Percentiles rank a stretch among this genome's conserved stretches.
Conservation (phyloP, 2,888 invertebrate genomes). For the Mycalesis mineus region DNA sequence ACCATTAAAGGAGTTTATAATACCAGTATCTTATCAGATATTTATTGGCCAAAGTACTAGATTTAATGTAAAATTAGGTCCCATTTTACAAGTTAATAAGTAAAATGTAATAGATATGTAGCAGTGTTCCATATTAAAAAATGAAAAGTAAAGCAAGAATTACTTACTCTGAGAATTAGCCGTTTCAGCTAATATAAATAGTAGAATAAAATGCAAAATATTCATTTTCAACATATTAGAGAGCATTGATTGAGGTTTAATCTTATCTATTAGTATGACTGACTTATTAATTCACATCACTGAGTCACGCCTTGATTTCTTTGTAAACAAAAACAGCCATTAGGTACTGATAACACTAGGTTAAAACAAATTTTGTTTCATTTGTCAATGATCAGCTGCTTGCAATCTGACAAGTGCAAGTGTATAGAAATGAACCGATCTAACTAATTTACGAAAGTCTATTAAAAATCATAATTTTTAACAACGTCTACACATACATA, state of each 20-base stretch:
- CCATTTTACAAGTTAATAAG: no score
- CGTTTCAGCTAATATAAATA: constrained; percentile 5
- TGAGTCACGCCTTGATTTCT: neutral
- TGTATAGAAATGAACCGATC: neutral
- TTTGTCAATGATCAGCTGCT: constrained; percentile 40
- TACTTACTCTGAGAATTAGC: constrained; percentile 31
- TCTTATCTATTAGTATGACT: neutral
- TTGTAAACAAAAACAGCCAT: constrained; percentile 2
- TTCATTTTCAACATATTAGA: constrained; percentile 13
- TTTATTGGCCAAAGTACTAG: no score
- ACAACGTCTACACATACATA: neutral
- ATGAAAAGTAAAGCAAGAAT: neutral
- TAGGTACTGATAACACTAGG: neutral
- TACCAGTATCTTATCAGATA: no score
- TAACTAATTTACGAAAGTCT: neutral
- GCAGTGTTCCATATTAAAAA: neutral
- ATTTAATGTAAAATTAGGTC: no score
- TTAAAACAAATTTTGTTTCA: neutral
- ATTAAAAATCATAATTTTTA: neutral
- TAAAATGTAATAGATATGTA: no score
- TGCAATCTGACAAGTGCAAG: constrained; percentile 32
- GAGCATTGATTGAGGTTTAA: neutral
- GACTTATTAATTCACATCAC: constrained; percentile 1
- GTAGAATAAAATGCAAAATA: constrained; percentile 9
- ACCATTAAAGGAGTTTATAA: no score